Percentiles rank a stretch among this genome's conserved stretches.
Evolutionary conservation across 2,888 invertebrate genomes (phyloP).

Genomic region (Xestia ashworthii): DNA sequence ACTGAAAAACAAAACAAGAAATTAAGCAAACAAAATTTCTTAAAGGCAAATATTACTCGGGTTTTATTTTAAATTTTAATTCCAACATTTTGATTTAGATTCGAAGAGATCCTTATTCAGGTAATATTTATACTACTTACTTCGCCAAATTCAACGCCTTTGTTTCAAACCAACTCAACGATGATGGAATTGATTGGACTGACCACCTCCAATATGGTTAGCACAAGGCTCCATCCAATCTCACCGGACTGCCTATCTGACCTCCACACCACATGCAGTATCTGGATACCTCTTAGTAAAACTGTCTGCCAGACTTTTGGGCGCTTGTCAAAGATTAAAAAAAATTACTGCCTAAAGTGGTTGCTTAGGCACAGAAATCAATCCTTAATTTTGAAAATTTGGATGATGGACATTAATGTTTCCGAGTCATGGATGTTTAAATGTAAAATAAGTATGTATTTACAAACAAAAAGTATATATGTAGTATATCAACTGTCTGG

Average conservation of each 20-base stretch:
- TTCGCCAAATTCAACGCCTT: neutral
- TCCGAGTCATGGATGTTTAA: too few species aligned
- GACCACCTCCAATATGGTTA: too few species aligned
- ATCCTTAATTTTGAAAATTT: too few species aligned
- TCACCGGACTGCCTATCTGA: neutral
- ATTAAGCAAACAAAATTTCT: neutral
- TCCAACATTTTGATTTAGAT: neutral
- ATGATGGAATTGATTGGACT: neutral
- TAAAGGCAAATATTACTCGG: too few species aligned
- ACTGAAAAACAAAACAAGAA: constrained; percentile 62
- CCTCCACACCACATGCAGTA: neutral
- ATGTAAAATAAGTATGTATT: too few species aligned
- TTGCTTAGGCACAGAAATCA: neutral
- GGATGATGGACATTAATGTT: too few species aligned
- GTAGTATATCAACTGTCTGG: too few species aligned
- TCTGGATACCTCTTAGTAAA: neutral
- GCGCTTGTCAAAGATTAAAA: neutral
- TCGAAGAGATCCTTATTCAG: too few species aligned
- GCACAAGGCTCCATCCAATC: too few species aligned
- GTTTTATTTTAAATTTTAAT: too few species aligned
- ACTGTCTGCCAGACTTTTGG: neutral
- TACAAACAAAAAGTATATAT: too few species aligned
- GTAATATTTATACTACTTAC: too few species aligned
- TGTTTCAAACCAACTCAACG: neutral
- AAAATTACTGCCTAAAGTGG: neutral